Conservation (phyloP, 2,888 invertebrate genomes). For the Thera obeliscata region DNA sequence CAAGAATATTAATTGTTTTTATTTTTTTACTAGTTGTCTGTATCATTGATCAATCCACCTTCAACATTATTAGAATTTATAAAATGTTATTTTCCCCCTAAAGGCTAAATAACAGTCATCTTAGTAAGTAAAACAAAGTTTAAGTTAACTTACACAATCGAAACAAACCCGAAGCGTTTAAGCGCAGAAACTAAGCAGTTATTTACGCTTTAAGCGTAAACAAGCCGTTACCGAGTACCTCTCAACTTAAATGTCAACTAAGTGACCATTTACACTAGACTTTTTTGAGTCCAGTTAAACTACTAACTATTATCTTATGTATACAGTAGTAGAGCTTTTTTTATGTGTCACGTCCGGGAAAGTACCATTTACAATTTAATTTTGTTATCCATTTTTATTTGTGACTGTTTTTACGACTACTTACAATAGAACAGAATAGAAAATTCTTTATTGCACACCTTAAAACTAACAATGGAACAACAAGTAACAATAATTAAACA, state of each 20-base stretch:
- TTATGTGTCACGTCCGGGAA: no score
- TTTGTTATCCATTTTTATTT: no score
- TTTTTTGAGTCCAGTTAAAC: not conserved
- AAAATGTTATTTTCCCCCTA: not conserved
- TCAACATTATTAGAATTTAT: not conserved
- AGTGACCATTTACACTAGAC: conserved; percentile 3
- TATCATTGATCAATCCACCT: not conserved
- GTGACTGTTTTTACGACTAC: no score
- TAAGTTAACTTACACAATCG: not conserved
- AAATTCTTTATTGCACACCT: no score
- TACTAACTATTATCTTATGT: no score
- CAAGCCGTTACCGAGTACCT: conserved; percentile 14
- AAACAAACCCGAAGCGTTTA: conserved; percentile 7
- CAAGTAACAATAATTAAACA: no score
- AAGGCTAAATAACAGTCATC: not conserved
- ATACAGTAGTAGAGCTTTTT: no score
- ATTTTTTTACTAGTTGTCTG: no score
- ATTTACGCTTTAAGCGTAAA: conserved; percentile 21
- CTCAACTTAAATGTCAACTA: conserved; percentile 18
- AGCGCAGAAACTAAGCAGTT: conserved; percentile 11
- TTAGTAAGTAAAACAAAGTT: not conserved
- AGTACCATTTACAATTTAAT: no score
- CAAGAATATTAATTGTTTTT: no score
- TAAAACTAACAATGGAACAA: no score
- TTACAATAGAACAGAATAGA: no score